Evolutionary conservation across 23 tunicate species (phyloP), one percentile per base, ranked within the genome.

Genomic region (Botrylloides violaceus): DNA sequence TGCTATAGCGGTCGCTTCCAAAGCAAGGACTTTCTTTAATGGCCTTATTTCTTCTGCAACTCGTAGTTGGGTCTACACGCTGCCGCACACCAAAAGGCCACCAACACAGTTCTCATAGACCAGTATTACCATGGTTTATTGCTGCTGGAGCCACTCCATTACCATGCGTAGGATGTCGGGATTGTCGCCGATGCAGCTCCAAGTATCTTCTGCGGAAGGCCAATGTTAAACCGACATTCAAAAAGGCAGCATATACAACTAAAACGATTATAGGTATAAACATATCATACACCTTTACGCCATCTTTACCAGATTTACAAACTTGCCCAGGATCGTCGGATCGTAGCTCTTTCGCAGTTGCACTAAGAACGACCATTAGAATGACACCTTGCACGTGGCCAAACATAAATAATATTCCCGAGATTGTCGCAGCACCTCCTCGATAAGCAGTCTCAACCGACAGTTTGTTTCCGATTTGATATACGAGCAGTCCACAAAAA

Each of bases 391-490:
- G 82, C 29, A 83, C 28, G 55, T 83, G 91, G 0, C 91, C 91
- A 34, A 68, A 38, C 12, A 83, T 57, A 33, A 77, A 60, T 58
- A 83, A 56, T 6, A 83, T 22, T n/a, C 91, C 91, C 18, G 91
- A 49, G 50, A 78, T 83, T 65, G 84, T 79, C n/a, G 84, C 76
- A 6, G 59, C 61, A 75, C 79, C 84, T 19, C 50, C 80, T 21
- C 84, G 92, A 66, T 72, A 79, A 36, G 92, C 73, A 27, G 75
- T 85, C 39, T 85, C 92, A n/a, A 79, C 92, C 19, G 55, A 50
- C 62, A 85, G 37, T 55, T 85, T 84, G 59, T 79, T 79, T 4
- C 80, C 84, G 2, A 85, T 79, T 1, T 84, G 92, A 73, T 78
- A 65, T 4, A 85, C 66, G 9, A 82, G 91, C 37, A 83, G 29